Evolutionary conservation across 2,113 vertebrate genomes (phyloP).

Genomic region (Myotis brandtii): DNA sequence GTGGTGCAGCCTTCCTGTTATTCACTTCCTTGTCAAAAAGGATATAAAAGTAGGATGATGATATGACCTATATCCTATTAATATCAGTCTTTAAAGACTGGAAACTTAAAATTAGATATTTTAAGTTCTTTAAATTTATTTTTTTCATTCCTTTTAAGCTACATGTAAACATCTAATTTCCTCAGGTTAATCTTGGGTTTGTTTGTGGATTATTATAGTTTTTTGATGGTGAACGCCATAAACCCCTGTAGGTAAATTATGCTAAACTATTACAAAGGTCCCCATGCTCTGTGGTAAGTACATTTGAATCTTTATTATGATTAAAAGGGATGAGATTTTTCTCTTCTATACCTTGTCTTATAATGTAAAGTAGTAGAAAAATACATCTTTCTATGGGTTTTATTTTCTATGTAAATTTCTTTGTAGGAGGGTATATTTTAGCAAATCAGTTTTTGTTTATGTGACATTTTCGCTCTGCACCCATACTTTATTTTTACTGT

Average conservation of each 20-base stretch:
- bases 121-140: background rate
- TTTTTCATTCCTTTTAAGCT: background rate
- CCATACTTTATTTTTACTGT: background rate
- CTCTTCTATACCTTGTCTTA: background rate
- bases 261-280: background rate
- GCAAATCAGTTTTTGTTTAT: background rate
- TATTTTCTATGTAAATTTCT: background rate
- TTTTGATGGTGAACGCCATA: background rate
- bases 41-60: background rate
- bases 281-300: background rate
- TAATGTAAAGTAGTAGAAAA: background rate
- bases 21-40: background rate
- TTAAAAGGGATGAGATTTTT: background rate
- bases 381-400: background rate
- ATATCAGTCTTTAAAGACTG: background rate
- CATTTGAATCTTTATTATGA: constrained; percentile 4
- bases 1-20: background rate
- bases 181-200: background rate
- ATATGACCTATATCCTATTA: background rate
- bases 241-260: background rate
- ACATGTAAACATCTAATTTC: background rate
- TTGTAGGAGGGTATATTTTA: background rate
- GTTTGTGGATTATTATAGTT: background rate
- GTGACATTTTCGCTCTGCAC: background rate
- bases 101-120: background rate